Evolutionary conservation across 2,888 invertebrate genomes (phyloP).

Genomic region (Maniola hyperantus): DNA sequence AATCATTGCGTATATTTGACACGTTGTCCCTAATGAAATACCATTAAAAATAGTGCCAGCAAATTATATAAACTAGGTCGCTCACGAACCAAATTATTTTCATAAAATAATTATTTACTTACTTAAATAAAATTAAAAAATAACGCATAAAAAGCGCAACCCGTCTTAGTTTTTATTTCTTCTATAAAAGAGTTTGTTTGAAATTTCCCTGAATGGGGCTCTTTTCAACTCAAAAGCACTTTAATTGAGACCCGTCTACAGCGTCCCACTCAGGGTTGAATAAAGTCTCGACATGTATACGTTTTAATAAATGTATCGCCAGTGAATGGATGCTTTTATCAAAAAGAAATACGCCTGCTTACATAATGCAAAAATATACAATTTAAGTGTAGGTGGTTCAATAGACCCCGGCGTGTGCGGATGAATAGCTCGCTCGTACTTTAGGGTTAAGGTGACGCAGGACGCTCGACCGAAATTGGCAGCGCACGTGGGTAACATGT

Average conservation of each 20-base stretch:
- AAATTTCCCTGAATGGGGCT: conserved; percentile 50
- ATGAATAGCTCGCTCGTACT: conserved; percentile 58
- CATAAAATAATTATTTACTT: conserved; percentile 19
- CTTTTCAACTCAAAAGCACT: conserved; percentile 49
- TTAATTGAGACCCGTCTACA: conserved; percentile 59
- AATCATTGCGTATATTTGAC: too few species aligned
- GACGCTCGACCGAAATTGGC: too few species aligned
- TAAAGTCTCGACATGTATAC: conserved; percentile 61
- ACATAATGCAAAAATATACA: conserved; percentile 72
- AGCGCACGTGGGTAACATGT: too few species aligned
- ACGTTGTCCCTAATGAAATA: not conserved
- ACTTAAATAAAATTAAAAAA: conserved; percentile 29
- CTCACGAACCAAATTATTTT: conserved; percentile 20
- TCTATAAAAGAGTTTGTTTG: conserved; percentile 45
- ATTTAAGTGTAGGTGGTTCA: conserved; percentile 75
- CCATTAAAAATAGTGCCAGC: conserved; percentile 1
- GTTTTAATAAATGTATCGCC: conserved; percentile 81
- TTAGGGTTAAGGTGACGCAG: too few species aligned
- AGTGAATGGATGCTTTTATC: conserved; percentile 75
- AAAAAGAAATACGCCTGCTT: conserved; percentile 62
- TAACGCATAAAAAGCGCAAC: conserved; percentile 37
- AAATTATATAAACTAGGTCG: conserved; percentile 24
- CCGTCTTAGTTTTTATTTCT: conserved; percentile 45
- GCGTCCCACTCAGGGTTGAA: conserved; percentile 74
- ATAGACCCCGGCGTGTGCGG: conserved; percentile 53